phyloP scores from a whole-genome alignment of 1,140 invertebrate species.

The Lycorma delicatula region DNA sequence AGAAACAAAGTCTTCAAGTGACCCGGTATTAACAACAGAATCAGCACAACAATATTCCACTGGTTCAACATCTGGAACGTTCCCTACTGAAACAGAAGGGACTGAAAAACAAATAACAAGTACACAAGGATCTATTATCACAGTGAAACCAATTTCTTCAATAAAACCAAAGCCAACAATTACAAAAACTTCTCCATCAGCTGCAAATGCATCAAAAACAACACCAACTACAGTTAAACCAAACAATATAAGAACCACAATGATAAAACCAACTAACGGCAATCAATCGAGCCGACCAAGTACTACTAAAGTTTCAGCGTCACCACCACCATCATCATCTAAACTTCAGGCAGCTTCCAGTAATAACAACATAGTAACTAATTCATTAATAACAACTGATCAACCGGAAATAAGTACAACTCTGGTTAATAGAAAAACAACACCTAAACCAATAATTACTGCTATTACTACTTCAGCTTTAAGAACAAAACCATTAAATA shows the following conservation, averaged over 20 bases:
- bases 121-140: not conserved
- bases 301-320: not conserved
- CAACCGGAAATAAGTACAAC: constrained; percentile 6
- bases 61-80: not conserved
- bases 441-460: too few species aligned
- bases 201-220: too few species aligned
- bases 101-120: not conserved
- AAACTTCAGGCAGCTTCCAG: not conserved
- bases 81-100: not conserved
- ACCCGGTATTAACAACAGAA: not conserved
- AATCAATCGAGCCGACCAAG: not conserved
- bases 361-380: too few species aligned
- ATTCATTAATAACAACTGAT: constrained; percentile 18
- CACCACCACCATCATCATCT: not conserved
- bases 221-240: not conserved
- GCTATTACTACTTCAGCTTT: too few species aligned
- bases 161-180: not conserved
- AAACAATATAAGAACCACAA: not conserved
- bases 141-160: not conserved
- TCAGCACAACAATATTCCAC: not conserved
- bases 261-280: constrained; percentile 8
- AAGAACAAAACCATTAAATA: too few species aligned
- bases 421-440: constrained; percentile 13
- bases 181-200: not conserved
- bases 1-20: not conserved